Evolutionary conservation across 2,888 invertebrate genomes (phyloP).

Genomic region (Archips xylosteana): DNA sequence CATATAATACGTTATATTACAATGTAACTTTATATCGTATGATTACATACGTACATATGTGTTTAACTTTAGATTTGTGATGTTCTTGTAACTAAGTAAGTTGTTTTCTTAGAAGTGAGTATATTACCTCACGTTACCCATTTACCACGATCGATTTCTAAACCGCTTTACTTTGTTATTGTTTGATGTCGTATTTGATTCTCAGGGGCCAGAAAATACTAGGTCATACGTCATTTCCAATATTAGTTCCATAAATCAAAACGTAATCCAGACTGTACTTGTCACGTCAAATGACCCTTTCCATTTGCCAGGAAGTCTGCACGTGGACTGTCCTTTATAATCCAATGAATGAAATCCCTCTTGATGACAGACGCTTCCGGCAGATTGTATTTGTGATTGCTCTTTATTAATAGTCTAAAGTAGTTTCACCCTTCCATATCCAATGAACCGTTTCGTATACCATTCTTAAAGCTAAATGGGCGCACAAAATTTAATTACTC

Average conservation of each 20-base stretch:
- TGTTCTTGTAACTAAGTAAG: constrained; percentile 13
- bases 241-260: constrained; percentile 30
- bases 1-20: background rate
- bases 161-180: constrained; percentile 13
- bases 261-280: constrained; percentile 37
- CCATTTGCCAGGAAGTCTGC: constrained; percentile 35
- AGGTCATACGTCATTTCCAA: constrained; percentile 11
- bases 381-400: constrained; percentile 46
- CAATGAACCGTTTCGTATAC: constrained; percentile 45
- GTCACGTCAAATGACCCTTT: constrained; percentile 33
- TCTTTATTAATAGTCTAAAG: constrained; percentile 35
- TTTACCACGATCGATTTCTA: constrained; percentile 39
- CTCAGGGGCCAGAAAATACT: constrained; percentile 7
- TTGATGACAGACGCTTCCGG: constrained; percentile 69
- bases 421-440: constrained; percentile 45
- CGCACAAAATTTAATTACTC: constrained; percentile 9
- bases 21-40: background rate
- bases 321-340: constrained; percentile 52
- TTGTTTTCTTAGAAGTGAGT: constrained; percentile 21
- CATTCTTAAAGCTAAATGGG: background rate
- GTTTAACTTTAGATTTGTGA: constrained; percentile 14
- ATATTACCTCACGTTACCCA: constrained; percentile 19
- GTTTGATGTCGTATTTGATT: background rate
- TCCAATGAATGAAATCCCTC: constrained; percentile 61
- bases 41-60: background rate